Percentiles rank a stretch among this genome's conserved stretches.
Conservation (phyloP, 2,797 vertebrate genomes). For the Neomorphus geoffroyi region DNA sequence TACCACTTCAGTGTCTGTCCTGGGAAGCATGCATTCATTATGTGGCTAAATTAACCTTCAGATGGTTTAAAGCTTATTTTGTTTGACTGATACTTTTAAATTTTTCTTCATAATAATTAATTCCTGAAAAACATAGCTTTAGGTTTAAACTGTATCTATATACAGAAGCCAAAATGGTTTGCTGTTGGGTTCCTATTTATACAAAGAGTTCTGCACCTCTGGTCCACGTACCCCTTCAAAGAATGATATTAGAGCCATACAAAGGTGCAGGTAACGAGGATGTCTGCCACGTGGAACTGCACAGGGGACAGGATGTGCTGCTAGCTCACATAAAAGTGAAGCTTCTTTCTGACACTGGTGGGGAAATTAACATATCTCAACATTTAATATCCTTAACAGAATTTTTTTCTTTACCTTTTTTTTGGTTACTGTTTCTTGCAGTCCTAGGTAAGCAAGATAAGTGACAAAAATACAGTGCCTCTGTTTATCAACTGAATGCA, state of each 20-base stretch:
- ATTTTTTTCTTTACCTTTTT: not conserved
- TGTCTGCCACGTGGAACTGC: not conserved
- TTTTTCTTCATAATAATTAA: not conserved
- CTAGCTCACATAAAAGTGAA: not conserved
- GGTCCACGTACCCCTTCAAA: not conserved
- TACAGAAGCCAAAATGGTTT: not conserved
- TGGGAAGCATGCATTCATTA: not conserved
- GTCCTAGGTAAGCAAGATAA: not conserved
- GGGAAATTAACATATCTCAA: not conserved
- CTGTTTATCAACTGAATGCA: not conserved
- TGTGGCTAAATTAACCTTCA: not conserved
- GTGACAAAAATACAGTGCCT: not conserved
- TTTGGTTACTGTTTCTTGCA: not conserved
- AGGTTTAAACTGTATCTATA: not conserved
- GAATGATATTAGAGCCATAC: not conserved
- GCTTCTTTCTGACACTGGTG: not conserved
- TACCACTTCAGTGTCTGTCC: not conserved
- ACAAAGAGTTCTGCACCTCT: not conserved
- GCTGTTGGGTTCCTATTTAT: not conserved
- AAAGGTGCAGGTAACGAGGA: not conserved
- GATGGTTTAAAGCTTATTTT: not conserved
- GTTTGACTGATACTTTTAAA: not conserved
- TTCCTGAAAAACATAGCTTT: not conserved
- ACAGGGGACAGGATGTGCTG: not conserved
- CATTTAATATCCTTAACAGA: not conserved